Percentiles rank a stretch among this genome's conserved stretches.
These are phyloP conservation scores for Manis pentadactyla DNA, from an alignment of 2,797 vertebrate genomes.

Conservation along the genomic window DNA sequence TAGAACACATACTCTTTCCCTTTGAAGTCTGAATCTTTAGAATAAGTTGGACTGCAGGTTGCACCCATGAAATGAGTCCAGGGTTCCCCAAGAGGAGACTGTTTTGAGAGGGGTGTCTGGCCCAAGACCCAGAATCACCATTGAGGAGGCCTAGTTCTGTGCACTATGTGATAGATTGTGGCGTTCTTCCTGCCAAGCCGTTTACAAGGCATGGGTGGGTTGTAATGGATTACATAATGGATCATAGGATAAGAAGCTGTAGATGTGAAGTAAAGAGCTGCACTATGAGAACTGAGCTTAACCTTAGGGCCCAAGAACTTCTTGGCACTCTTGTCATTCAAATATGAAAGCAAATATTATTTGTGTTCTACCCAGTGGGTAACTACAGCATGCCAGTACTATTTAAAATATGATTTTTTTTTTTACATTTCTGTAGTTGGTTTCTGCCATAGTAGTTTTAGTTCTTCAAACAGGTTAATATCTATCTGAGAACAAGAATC, in stretches of 20 bases:
- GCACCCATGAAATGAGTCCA: background rate
- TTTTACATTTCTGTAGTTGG: background rate
- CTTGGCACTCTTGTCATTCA: background rate
- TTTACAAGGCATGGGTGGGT: background rate
- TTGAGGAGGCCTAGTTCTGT: background rate
- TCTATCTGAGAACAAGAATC: background rate
- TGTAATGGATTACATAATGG: too few species aligned
- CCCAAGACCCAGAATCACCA: background rate
- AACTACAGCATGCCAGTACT: background rate
- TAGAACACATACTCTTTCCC: background rate
- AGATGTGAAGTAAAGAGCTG: background rate
- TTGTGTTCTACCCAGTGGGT: background rate
- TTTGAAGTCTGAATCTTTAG: background rate
- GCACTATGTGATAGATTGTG: background rate
- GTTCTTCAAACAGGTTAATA: constrained; percentile 24
- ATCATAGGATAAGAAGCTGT: background rate
- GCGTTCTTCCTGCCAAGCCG: too few species aligned
- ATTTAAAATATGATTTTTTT: background rate
- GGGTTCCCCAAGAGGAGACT: background rate
- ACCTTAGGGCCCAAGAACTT: background rate
- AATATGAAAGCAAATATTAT: constrained; percentile 26
- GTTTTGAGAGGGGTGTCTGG: background rate
- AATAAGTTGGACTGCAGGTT: background rate
- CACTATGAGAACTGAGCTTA: background rate
- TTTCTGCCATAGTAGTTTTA: background rate